A percentile compares a stretch with the other conserved stretches of the same genome.
Conservation (phyloP, 2,888 invertebrate genomes). For the Dorcus parallelipipedus region DNA sequence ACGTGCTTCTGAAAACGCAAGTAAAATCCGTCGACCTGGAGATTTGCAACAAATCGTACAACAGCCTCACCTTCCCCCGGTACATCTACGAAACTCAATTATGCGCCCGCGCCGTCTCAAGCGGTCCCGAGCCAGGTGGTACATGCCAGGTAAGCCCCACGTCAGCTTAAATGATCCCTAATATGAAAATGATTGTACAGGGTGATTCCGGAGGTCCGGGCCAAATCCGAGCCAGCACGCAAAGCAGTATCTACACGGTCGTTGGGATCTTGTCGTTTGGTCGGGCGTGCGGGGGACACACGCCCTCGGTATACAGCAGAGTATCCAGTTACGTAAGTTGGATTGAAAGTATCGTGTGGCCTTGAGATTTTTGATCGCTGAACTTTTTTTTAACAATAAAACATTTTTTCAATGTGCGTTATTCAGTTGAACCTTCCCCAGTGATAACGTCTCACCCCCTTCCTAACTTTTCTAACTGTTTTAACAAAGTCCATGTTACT, state of each 20-base stretch:
- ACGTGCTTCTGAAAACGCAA: constrained; percentile 33
- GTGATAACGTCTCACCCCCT: no score
- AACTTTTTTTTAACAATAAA: not conserved
- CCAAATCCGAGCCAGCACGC: constrained; percentile 28
- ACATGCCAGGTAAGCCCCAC: constrained; percentile 27
- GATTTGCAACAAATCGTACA: constrained; percentile 19
- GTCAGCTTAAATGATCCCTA: not conserved
- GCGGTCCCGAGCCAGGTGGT: constrained; percentile 23
- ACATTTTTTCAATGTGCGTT: no score
- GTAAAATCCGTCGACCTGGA: constrained; percentile 21
- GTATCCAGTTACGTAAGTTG: constrained; percentile 42
- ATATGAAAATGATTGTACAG: constrained; percentile 31
- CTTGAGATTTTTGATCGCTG: constrained; percentile 12
- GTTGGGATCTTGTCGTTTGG: constrained; percentile 36
- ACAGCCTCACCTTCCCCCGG: constrained; percentile 9
- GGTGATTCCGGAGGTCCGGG: constrained; percentile 59
- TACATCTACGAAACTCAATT: constrained; percentile 35
- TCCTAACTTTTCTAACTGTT: no score
- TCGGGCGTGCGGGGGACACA: constrained; percentile 37
- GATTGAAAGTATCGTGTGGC: constrained; percentile 47
- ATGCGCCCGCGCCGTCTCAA: constrained; percentile 39
- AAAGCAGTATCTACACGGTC: constrained; percentile 19
- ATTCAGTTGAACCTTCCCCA: no score
- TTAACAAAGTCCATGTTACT: no score
- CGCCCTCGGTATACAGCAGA: constrained; percentile 36